Evolutionary conservation across 2,113 vertebrate species (phyloP).

Genomic region (Eclectus roratus): DNA sequence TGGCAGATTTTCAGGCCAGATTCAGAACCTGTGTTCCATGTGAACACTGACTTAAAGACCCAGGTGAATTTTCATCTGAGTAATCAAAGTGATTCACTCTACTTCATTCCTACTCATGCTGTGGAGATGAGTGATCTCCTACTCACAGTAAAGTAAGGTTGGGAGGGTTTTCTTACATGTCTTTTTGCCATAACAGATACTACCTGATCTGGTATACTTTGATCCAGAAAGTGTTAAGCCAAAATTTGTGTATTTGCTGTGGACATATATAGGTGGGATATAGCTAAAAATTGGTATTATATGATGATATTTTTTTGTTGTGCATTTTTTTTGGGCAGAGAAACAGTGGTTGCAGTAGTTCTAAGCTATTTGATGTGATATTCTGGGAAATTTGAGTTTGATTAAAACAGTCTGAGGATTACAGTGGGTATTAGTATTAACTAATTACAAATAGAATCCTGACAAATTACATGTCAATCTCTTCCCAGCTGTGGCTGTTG

Average conservation of each 20-base stretch:
- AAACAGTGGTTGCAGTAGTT: background rate
- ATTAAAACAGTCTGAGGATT: background rate
- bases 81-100: background rate
- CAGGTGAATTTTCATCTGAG: background rate
- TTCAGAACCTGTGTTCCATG: background rate
- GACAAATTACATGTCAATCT: slow-evolving; percentile 47
- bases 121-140: background rate
- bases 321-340: background rate
- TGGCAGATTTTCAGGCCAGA: background rate
- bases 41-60: background rate
- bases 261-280: rapidly evolving
- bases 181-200: background rate
- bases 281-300: background rate
- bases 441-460: background rate
- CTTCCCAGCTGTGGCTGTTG: background rate
- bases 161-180: background rate
- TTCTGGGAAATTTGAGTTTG: background rate
- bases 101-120: background rate
- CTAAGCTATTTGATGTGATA: background rate
- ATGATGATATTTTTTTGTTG: background rate
- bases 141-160: background rate
- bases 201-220: background rate
- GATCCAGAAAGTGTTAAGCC: background rate
- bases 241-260: background rate
- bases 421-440: background rate